Percentiles rank a stretch among this genome's conserved stretches.
Evolutionary conservation across 1,140 invertebrate genomes (phyloP).

Genomic region (Bombus difficillimus): DNA sequence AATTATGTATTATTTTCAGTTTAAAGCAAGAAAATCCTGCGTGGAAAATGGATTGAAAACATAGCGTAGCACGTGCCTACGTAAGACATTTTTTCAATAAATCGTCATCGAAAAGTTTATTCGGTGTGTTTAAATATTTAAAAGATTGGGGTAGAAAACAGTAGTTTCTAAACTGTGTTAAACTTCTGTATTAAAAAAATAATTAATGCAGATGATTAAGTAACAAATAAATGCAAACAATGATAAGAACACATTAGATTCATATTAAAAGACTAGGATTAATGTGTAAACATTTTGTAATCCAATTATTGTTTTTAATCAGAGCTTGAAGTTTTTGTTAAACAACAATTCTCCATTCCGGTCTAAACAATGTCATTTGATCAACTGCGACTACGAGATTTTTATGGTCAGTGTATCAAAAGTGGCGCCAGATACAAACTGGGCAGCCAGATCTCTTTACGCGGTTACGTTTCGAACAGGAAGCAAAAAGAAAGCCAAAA

Average conservation of each 20-base stretch:
- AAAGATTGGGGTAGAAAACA: no score
- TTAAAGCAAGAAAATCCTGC: background rate
- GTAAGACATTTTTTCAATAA: no score
- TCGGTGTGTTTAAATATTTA: no score
- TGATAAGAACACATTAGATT: background rate
- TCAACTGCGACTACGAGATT: slow-evolving; percentile 41
- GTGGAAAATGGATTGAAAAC: background rate
- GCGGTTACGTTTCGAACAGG: slow-evolving; percentile 9
- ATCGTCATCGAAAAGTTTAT: no score
- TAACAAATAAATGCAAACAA: background rate
- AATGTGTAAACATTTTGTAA: no score
- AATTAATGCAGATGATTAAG: background rate
- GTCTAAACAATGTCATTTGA: slow-evolving; percentile 46
- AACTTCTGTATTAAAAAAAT: background rate
- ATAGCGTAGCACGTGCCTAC: no score
- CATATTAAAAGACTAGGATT: no score
- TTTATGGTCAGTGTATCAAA: slow-evolving; percentile 36
- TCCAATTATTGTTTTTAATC: background rate
- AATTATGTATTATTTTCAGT: background rate
- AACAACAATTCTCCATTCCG: slow-evolving; percentile 22
- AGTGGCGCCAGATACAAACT: slow-evolving; percentile 50
- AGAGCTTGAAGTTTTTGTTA: no score
- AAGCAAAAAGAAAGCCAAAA: background rate
- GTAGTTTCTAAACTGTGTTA: background rate
- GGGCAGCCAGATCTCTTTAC: background rate